Evolutionary conservation across 2,113 vertebrate genomes (phyloP).

Genomic region (Ammodytes marinus): DNA sequence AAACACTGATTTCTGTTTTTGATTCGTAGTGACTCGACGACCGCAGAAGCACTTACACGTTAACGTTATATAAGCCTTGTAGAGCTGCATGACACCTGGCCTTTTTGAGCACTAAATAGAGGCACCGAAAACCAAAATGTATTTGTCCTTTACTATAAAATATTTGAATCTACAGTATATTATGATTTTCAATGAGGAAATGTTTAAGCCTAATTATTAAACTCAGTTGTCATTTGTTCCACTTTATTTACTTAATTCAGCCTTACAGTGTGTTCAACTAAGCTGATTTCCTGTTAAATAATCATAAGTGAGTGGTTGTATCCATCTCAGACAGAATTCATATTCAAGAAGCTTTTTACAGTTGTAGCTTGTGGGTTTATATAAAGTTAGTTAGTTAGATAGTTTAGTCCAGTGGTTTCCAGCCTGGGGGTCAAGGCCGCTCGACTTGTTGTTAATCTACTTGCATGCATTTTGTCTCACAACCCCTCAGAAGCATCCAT

Average conservation of each 20-base stretch:
- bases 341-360: background rate
- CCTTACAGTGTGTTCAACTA: no score
- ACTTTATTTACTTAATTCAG: no score
- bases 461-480: no score
- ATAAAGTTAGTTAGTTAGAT: background rate
- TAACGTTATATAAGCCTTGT: background rate
- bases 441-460: no score
- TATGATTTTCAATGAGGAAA: background rate
- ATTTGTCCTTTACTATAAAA: background rate
- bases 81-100: background rate
- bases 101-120: background rate
- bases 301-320: no score
- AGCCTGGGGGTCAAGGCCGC: background rate
- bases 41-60: slow-evolving; percentile 7
- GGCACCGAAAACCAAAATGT: background rate
- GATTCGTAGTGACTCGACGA: slow-evolving; percentile 35
- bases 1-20: slow-evolving; percentile 42
- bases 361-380: background rate
- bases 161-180: background rate
- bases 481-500: no score
- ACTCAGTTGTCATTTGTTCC: background rate
- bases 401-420: background rate
- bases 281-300: no score
- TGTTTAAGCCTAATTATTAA: background rate
- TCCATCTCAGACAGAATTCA: background rate